Evolutionary conservation across 2,888 invertebrate species (phyloP).

Genomic region (Eupithecia exiguata): DNA sequence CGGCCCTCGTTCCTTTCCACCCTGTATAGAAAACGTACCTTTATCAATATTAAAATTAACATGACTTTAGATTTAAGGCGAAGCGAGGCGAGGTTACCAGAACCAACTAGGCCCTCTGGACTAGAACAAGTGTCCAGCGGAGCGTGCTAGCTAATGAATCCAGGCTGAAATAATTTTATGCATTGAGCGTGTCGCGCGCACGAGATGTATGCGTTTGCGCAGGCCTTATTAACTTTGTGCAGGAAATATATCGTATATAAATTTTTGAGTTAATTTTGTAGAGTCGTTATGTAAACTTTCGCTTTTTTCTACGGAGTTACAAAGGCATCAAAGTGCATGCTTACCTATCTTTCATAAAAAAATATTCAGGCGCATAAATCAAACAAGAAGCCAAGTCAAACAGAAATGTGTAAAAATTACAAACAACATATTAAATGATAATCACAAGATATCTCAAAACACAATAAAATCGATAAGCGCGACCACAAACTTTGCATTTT

Average conservation of each 20-base stretch:
- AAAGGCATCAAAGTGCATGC: background rate
- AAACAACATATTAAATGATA: conserved; percentile 17
- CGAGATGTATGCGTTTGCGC: conserved; percentile 46
- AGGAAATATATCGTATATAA: conserved; percentile 38
- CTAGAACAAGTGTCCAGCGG: conserved; percentile 1
- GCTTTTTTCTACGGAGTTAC: background rate
- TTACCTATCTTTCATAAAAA: background rate
- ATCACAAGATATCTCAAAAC: conserved; percentile 29
- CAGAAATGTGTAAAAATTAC: background rate
- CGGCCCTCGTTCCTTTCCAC: no score
- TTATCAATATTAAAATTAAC: background rate
- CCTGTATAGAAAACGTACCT: background rate
- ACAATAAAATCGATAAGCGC: conserved; percentile 26
- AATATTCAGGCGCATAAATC: background rate
- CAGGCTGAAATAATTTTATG: conserved; percentile 63
- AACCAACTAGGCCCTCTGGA: background rate
- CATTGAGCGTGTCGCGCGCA: conserved; percentile 57
- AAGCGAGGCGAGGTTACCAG: background rate
- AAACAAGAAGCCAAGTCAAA: background rate
- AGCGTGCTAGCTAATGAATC: conserved; percentile 49
- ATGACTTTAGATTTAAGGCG: background rate
- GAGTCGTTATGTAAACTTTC: no score
- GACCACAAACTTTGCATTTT: conserved; percentile 37
- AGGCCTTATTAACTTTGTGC: conserved; percentile 50
- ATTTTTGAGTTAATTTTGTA: no score